Conservation (phyloP, 2,113 vertebrate species). For the Camelus dromedarius region DNA sequence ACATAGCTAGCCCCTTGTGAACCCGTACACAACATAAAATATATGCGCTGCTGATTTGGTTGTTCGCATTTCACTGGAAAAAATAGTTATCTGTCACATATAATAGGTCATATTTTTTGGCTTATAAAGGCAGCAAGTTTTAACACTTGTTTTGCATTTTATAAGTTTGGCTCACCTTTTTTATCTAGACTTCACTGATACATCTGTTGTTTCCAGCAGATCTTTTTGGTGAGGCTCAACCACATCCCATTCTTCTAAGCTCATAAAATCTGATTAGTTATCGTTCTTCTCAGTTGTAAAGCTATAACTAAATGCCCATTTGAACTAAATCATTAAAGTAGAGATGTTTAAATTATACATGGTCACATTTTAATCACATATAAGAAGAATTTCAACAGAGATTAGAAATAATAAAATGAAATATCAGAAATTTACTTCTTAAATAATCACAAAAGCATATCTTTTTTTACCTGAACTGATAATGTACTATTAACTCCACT, state of each 20-base stretch:
- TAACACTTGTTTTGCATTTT: neutral
- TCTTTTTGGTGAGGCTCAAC: conserved; percentile 2
- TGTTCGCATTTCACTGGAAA: neutral
- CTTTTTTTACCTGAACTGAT: conserved; percentile 71
- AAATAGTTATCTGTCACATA: neutral
- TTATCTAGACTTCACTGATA: neutral
- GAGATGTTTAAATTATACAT: conserved; percentile 68
- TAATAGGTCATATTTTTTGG: neutral
- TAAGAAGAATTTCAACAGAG: conserved; percentile 72
- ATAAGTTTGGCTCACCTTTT: neutral
- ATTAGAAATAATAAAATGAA: conserved; percentile 83
- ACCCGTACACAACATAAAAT: neutral
- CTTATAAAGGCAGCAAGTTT: neutral
- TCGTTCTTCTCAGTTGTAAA: conserved; percentile 40
- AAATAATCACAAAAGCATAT: conserved; percentile 75
- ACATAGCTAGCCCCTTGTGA: neutral
- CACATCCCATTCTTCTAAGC: neutral
- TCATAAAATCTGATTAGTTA: conserved; percentile 64
- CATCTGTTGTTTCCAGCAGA: neutral
- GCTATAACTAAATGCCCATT: conserved; percentile 61
- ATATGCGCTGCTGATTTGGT: neutral
- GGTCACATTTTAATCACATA: conserved; percentile 69
- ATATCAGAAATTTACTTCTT: conserved; percentile 81
- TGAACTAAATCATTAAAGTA: conserved; percentile 67
- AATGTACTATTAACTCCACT: conserved; percentile 67